Evolutionary conservation across 2,888 invertebrate genomes (phyloP).

Genomic region (Silvanus unidentatus): DNA sequence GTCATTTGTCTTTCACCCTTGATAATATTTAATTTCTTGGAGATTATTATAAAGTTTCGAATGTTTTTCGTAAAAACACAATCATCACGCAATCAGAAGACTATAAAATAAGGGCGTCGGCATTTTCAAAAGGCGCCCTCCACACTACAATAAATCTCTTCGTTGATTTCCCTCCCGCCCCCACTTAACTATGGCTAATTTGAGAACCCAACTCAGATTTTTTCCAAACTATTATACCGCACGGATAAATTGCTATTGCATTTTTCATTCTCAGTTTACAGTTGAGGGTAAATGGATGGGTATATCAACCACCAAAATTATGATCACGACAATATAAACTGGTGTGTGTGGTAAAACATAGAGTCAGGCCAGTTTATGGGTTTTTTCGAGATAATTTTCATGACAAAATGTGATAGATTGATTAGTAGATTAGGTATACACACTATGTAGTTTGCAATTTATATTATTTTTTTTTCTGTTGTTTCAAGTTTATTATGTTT

Average conservation of each 20-base stretch:
- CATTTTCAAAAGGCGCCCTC: constrained; percentile 25
- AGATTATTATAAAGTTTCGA: no score
- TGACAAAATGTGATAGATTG: constrained; percentile 43
- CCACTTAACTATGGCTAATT: constrained; percentile 35
- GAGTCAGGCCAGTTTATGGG: no score
- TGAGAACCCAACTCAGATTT: constrained; percentile 24
- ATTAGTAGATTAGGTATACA: constrained; percentile 38
- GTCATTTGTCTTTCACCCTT: no score
- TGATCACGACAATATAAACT: constrained; percentile 18
- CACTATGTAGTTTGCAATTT: constrained; percentile 27
- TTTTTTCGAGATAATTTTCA: constrained; percentile 37
- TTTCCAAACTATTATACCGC: constrained; percentile 22
- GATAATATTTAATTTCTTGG: no score
- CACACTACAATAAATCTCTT: constrained; percentile 23
- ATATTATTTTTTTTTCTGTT: constrained; percentile 27
- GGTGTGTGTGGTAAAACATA: no score
- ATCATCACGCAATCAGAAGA: constrained; percentile 23
- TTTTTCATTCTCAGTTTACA: no score
- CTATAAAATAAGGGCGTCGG: constrained; percentile 25
- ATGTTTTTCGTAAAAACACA: constrained; percentile 5
- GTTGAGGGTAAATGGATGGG: no score
- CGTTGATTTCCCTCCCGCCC: constrained; percentile 18
- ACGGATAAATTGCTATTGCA: no score
- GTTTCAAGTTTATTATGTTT: no score
- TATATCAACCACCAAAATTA: no score